These are phyloP conservation scores for Cephus runcator DNA, from an alignment of 2,888 invertebrate species.

Conservation along the genomic window DNA sequence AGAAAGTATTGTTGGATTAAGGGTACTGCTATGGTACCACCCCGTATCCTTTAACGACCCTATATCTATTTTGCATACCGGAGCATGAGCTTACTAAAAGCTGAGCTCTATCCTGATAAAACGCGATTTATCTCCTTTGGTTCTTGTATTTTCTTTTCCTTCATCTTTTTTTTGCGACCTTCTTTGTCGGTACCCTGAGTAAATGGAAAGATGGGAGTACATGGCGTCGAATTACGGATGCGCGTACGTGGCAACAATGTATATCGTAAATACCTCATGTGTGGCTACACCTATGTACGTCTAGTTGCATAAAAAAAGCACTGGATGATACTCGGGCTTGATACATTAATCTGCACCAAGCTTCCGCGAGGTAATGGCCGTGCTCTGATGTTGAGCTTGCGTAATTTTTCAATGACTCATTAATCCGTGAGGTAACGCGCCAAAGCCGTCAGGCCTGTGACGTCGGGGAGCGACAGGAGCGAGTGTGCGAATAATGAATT, in stretches of 20 bases:
- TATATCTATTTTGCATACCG: neutral
- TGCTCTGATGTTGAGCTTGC: neutral
- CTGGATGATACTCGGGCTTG: neutral
- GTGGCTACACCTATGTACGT: neutral
- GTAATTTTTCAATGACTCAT: slow-evolving; percentile 1
- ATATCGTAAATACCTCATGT: neutral
- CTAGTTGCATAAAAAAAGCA: neutral
- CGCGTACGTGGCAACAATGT: neutral
- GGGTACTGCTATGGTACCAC: neutral
- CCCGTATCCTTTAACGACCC: neutral
- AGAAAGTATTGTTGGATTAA: neutral
- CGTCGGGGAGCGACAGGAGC: neutral
- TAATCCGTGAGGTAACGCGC: neutral
- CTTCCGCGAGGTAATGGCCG: neutral
- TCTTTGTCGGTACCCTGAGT: neutral
- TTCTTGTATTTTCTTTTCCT: neutral
- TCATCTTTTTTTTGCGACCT: neutral
- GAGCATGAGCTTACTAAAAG: neutral
- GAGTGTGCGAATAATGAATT: neutral
- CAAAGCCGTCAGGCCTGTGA: neutral
- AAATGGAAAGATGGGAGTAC: neutral
- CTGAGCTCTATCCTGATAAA: neutral
- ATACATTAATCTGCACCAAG: neutral
- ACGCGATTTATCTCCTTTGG: neutral
- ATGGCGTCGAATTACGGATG: neutral